Base-by-base conservation (phyloP, 23 tunicate species). In the Halocynthia aurantium region DNA sequence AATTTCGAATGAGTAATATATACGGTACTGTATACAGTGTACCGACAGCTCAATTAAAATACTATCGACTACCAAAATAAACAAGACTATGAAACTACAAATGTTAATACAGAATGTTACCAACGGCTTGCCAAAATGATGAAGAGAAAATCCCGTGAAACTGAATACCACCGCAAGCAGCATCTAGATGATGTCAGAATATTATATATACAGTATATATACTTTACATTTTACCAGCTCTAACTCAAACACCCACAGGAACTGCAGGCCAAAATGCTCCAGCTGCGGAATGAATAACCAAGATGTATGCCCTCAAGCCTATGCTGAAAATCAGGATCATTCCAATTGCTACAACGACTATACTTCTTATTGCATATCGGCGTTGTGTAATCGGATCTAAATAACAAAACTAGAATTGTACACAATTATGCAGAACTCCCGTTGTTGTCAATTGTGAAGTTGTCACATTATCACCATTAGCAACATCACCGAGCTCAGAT, bases 221-320 rank as follows among this genome's bases (percentile, higher is more conserved):
- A 31, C 44, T 31, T 31, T 31, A 31, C 1, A 31, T 31, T 31
- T 31, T 0, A 31, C 44, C 44, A 31, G 44, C 44, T 31, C 44
- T 31, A 31, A 18, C 18, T 68, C 12, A 11, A 15, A 11, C 12
- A 20, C 78, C 56, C 22, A 74, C 78, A 44, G 78, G 78, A 15
- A 74, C 78, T 13, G 78, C 78, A 21, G 78, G 78, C 78, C 78
- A 74, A 49, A 74, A 74, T 13, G 78, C 78, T 10, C 78, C 78
- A 22, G 78, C 19, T 54, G 66, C 55, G 10, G 78, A 74, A 54
- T 74, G 55, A 5, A 51, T 74, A 19, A 49, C 57, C 78, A 74
- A 54, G 13, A 74, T 54, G 63, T 74, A 74, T 54, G 78, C 57
- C 22, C 6, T 62, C 62, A 74, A 8, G 31, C 78, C 78, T 9